Base-by-base conservation (phyloP, 1,140 invertebrate genomes). In the Pogonus chalceus region DNA sequence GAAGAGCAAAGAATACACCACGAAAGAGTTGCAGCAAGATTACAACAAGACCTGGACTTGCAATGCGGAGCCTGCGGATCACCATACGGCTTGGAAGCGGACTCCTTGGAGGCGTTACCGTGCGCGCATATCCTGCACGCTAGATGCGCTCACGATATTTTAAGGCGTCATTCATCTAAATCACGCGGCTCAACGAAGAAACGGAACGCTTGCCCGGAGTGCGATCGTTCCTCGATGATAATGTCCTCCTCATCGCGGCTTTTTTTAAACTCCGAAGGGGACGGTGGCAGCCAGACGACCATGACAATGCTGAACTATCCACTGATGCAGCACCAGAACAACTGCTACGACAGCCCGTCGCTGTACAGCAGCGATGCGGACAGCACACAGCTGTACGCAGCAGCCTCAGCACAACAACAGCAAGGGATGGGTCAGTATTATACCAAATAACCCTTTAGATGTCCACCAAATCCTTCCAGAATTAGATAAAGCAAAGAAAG, bases 91-190 rank as follows among this genome's bases (percentile, higher is more conserved):
- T 69, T 85, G 2, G 83, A 87, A 61, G 76, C 82, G 12, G 83
- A 84, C 65, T 79, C 78, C 20, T 71, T 90, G 9, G 88, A 89
- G 58, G 84, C 87, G 14, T 67, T 91, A 53, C 87, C 88, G 2
- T 91, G 88, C 70, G 82, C 86, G 1, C 88, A 90, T 66, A 89
- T 91, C 61, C 75, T 90, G 24, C 88, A 91, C 65, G 84, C 87
- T 22, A 85, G 83, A 66, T 87, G 84, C 65, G 83, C 83, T 18
- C 79, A 84, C 61, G 83, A 87, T 57, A 76, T 86, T 26, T 67
- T 85, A 55, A 73, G 82, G 31, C 70, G 75, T 18, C n/a, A n/a
- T n/a, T n/a, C n/a, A n/a, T n/a, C n/a, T n/a, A n/a, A n/a, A n/a
- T n/a, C n/a, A 51, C 72, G 81, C 20, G 82, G 82, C 56, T 81